Base-by-base conservation (phyloP, 2,888 invertebrate species). In the Chrysomela aeneicollis region DNA sequence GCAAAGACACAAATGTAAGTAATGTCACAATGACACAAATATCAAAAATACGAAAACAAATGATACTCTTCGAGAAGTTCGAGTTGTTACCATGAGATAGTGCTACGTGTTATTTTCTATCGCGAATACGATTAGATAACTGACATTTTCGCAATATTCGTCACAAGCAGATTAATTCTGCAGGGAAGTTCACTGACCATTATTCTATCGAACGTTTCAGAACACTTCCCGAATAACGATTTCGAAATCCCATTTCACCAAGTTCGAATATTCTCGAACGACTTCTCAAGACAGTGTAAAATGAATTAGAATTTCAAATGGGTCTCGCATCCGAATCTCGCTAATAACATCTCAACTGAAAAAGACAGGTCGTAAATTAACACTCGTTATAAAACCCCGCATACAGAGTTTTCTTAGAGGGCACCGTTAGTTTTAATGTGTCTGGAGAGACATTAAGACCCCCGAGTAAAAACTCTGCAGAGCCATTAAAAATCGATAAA, bases 401-500 rank as follows among this genome's bases (percentile, higher is more conserved):
- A 26, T n/a, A n/a, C 30, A 26, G 61, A 70, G 68, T 68, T 68
- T 70, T 70, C 70, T 70, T 70, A 61, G 65, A 68, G 71, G 66
- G 68, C 52, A 68, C 54, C 61, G 66, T 55, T 62, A 69, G 70
- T 70, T 67, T 69, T 70, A 72, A 72, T 72, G 72, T 61, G 69
- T 69, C 72, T 72, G 62, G 70, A 71, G 69, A 70, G 72, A 70
- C 72, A 72, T 72, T 70, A 70, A 67, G 54, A 55, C 68, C 66
- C 66, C 67, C 64, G 58, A 61, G 73, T 74, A 76, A 76, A 76
- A 76, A 76, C 73, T 66, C 19, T 71, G 61, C 71, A 35, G 42
- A 67, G 70, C 73, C 75, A 79, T 79, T 79, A 79, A 81, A 79
- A 80, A 81, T 81, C 81, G 77, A 81, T 81, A 80, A 78, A 78